These are phyloP conservation scores for Sardina pilchardus DNA, from an alignment of 2,113 vertebrate genomes.

Conservation along the genomic window DNA sequence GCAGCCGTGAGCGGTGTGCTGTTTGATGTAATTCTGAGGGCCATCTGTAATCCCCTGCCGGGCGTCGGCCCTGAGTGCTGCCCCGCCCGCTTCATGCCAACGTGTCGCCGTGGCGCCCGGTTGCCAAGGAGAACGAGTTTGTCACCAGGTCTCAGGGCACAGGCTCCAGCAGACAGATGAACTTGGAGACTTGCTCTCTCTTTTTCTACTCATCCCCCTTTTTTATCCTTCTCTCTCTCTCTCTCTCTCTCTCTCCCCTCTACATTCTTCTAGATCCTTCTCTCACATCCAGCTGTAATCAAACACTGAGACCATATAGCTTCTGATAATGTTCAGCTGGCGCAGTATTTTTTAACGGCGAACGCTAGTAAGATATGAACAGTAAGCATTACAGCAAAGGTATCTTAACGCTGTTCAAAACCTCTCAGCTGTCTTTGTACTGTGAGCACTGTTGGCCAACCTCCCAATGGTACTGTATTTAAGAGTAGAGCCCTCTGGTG, in stretches of 20 bases:
- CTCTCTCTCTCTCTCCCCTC: not conserved
- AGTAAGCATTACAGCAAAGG: not conserved
- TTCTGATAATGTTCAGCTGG: not conserved
- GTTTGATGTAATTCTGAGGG: conserved; percentile 70
- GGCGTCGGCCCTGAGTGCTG: conserved; percentile 45
- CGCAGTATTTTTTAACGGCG: not conserved
- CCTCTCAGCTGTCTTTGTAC: not conserved
- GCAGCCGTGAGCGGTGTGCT: conserved; percentile 61
- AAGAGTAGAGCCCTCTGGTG: not conserved
- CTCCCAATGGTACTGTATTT: not conserved
- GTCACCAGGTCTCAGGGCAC: conserved; percentile 39
- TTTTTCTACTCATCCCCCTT: conserved; percentile 22
- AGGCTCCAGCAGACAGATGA: not conserved
- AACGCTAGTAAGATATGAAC: not conserved
- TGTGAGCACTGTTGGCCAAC: not conserved
- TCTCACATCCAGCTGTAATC: not conserved
- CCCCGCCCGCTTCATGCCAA: conserved; percentile 42
- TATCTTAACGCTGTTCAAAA: not conserved
- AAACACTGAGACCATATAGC: not conserved
- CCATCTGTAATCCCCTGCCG: conserved; percentile 70
- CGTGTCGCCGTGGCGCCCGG: conserved; percentile 11
- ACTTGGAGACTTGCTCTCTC: not conserved
- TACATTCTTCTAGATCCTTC: not conserved
- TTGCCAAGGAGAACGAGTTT: conserved; percentile 10
- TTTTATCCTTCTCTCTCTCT: conserved; percentile 25